Evolutionary conservation across 2,113 vertebrate genomes (phyloP), one percentile per base, ranked within the genome.

Genomic region (Vanacampus margaritifer): DNA sequence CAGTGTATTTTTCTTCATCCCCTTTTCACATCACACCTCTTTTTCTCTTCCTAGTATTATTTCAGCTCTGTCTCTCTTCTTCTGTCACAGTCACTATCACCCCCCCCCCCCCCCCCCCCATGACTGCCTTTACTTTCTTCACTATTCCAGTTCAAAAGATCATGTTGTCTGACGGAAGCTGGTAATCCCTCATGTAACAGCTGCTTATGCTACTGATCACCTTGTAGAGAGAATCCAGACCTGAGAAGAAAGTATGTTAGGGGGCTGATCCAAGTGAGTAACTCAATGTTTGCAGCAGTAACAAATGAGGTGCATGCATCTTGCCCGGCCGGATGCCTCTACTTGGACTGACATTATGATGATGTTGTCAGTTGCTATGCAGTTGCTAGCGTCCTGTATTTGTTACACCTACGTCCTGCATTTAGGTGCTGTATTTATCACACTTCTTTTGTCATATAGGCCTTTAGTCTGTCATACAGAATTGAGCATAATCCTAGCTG

Each of bases 161-260:
- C 72, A 23, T 68, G 81, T 81, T 79, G 66, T 80, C 70, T 84
- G 78, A 65, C 83, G 85, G 76, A 85, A 82, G 48, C 77, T 78
- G 80, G 64, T 88, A 87, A 90, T 90, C 86, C 85, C 58, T 58
- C 9, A 17, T 86, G 86, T 86, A 89, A 84, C 87, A 82, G 74
- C 81, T 79, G 79, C 81, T 85, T 73, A 84, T 77, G 67, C 79
- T 76, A 73, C 73, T 72, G 82, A 87, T 86, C 87, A 84, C 84
- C 85, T 70, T 74, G 85, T 85, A 83, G 85, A 73, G 85, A 17
- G 86, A 89, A 79, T 81, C 74, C 74, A 67, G 56, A 51, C 75
- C 78, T 68, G 2, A 68, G 72, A 83, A 86, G 79, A 74, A 67
- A 81, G 75, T 67, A 63, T 69, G 79, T 86, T 80, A 68, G 64